Percentiles rank a stretch among this genome's conserved stretches.
Evolutionary conservation across 2,797 vertebrate genomes (phyloP).

Genomic region (Coranthus polyacanthus): DNA sequence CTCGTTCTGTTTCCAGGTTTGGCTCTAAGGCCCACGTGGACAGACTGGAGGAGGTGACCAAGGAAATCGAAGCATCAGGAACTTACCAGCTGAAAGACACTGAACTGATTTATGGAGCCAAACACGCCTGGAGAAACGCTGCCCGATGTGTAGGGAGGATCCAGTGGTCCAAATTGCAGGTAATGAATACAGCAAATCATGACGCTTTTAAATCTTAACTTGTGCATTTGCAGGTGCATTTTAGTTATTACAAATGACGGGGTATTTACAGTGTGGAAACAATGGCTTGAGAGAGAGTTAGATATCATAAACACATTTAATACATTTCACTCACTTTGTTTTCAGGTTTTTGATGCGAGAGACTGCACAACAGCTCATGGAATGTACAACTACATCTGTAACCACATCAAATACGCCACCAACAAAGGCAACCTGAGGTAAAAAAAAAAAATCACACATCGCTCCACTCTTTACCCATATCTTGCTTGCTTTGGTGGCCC

Average conservation of each 20-base stretch:
- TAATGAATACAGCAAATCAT: conserved; percentile 41
- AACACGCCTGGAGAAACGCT: conserved; percentile 97
- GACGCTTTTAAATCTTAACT: too few species aligned
- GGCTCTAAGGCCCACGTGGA: conserved; percentile 95
- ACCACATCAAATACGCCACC: conserved; percentile 98
- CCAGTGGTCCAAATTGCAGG: conserved; percentile 99
- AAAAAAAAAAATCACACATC: conserved; percentile 32
- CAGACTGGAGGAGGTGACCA: conserved; percentile 93
- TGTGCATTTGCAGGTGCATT: not conserved
- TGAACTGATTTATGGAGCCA: conserved; percentile 96
- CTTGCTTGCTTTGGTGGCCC: not conserved
- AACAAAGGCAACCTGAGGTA: conserved; percentile 99
- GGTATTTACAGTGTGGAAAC: too few species aligned
- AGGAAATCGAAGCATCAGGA: conserved; percentile 91
- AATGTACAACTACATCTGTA: conserved; percentile 99
- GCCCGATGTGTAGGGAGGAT: conserved; percentile 96
- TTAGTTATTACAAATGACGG: too few species aligned
- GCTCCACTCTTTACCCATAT: not conserved
- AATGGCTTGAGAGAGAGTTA: too few species aligned
- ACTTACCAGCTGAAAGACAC: conserved; percentile 97
- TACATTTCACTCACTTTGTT: not conserved
- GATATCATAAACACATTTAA: too few species aligned
- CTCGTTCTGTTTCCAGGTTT: conserved; percentile 77
- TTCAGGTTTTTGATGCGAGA: conserved; percentile 96
- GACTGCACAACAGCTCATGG: conserved; percentile 97